Conservation (phyloP, 2,888 invertebrate genomes). For the Anthophora plumipes region DNA sequence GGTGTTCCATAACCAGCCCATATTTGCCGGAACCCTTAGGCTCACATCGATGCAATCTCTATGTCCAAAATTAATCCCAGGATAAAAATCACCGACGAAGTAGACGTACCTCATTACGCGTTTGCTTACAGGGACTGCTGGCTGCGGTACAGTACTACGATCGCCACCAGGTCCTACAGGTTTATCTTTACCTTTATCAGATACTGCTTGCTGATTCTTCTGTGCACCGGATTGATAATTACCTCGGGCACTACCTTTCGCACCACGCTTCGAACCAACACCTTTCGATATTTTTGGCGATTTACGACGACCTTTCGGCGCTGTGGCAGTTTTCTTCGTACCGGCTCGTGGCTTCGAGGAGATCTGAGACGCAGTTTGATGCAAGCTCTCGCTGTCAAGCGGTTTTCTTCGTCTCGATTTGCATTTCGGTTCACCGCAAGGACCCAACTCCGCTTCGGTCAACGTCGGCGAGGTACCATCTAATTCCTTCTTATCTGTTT, state of each 20-base stretch:
- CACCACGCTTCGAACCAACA: neutral
- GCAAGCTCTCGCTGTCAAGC: neutral
- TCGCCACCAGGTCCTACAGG: constrained; percentile 60
- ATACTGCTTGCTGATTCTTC: no score
- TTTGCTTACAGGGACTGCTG: constrained; percentile 54
- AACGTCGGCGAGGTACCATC: constrained; percentile 31
- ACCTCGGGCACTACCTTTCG: no score
- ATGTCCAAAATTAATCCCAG: constrained; percentile 77
- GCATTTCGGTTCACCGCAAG: constrained; percentile 75
- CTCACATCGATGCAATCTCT: constrained; percentile 75
- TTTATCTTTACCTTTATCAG: neutral
- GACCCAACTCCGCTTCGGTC: constrained; percentile 66
- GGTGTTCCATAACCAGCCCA: constrained; percentile 83
- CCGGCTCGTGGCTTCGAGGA: neutral
- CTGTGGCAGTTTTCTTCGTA: neutral
- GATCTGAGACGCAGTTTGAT: neutral
- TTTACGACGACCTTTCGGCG: neutral
- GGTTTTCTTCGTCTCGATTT: constrained; percentile 65
- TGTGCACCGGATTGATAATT: no score
- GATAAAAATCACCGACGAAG: constrained; percentile 76
- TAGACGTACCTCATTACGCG: constrained; percentile 75
- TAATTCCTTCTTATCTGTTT: constrained; percentile 55
- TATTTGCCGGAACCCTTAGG: constrained; percentile 79
- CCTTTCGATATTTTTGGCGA: neutral
- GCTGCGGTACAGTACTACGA: constrained; percentile 27